Evolutionary conservation across 2,797 vertebrate genomes (phyloP), one percentile per base, ranked within the genome.

Genomic region (Sebastiscus tertius): DNA sequence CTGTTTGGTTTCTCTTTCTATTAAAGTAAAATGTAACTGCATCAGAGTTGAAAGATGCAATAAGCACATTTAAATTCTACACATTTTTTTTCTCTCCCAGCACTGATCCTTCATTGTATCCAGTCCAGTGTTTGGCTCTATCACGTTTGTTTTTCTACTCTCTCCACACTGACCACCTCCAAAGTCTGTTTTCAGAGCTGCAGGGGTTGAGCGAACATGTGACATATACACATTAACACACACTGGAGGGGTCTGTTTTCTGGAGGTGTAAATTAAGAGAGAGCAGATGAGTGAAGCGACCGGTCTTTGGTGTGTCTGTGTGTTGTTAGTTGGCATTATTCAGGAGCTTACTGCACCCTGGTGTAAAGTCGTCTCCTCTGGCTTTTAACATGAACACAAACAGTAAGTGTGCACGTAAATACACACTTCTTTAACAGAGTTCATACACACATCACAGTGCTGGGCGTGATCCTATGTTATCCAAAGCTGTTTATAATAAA

Each of bases 101-200:
- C 46, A 56, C 77, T 59, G 68, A 72, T 63, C 20, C 18, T 66
- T 79, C 59, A 72, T 68, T 79, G 65, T 80, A 39, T 66, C 39
- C 52, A 54, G n/a, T n/a, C 26, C 75, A 24, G 42, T 83, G 84
- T 86, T 77, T 72, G 60, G 46, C 5, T 60, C 49, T 29, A 49
- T 69, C 72, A 33, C 8, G 9, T 83, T 83, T 91, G 83, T 89
- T 87, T 88, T 84, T 75, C 9, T 75, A 1, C 75, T 81, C 71
- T 69, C 76, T 71, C 72, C 4, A 8, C 46, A 12, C 69, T 46
- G 65, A 72, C 87, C 72, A 70, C 80, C 83, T 89, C 69, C 73
- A 12, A 33, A 61, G 70, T 84, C 74, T 88, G 87, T 92, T 90
- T 90, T 88, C 81, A 81, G 71, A 83, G 78, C 74, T 31, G 58